A percentile compares a stretch with the other conserved stretches of the same genome.
Conservation (phyloP, 2,888 invertebrate species). For the Phrixothrix hirtus region DNA sequence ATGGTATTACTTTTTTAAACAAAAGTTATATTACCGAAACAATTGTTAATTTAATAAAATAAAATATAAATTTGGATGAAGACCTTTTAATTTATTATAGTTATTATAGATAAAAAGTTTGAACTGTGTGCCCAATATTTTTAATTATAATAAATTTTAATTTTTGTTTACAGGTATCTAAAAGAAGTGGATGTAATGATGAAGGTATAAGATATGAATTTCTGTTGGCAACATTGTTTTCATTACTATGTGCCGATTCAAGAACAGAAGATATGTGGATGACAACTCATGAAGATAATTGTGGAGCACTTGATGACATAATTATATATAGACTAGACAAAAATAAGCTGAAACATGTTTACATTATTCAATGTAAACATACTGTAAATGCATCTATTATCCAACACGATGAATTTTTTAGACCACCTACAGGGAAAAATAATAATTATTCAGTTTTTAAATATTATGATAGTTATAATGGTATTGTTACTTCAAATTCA, state of each 20-base stretch:
- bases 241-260: neutral
- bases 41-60: too few relatives aligned
- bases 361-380: neutral
- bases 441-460: neutral
- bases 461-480: neutral
- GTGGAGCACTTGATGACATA: neutral
- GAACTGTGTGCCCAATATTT: too few relatives aligned
- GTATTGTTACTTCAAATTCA: neutral
- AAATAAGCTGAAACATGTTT: neutral
- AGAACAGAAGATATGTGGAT: neutral
- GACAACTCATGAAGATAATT: neutral
- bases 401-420: neutral
- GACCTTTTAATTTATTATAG: too few relatives aligned
- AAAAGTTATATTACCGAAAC: too few relatives aligned
- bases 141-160: too few relatives aligned
- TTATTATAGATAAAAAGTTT: too few relatives aligned
- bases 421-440: neutral
- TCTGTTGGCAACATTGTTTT: neutral
- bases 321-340: neutral
- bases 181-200: neutral
- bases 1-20: too few relatives aligned
- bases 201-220: neutral
- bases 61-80: too few relatives aligned
- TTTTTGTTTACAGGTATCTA: neutral
- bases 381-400: neutral